Percentiles rank a stretch among this genome's conserved stretches.
phyloP scores from a whole-genome alignment of 2,888 invertebrate genomes.

The Erannis defoliaria region DNA sequence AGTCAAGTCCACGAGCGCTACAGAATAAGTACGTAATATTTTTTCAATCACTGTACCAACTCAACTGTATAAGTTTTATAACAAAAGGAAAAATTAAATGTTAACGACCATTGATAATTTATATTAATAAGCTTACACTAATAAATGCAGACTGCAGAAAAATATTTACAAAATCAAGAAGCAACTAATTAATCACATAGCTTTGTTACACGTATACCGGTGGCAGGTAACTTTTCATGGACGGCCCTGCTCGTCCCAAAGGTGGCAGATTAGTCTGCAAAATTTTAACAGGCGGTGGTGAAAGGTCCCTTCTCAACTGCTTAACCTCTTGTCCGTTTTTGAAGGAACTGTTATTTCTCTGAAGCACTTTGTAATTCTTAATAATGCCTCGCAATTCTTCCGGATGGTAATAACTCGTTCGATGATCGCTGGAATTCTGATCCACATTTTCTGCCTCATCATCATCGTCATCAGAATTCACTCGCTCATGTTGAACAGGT shows the following conservation, averaged over 20 bases:
- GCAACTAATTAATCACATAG: conserved; percentile 69
- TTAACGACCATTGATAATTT: conserved; percentile 17
- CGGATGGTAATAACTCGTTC: conserved; percentile 59
- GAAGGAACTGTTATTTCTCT: conserved; percentile 66
- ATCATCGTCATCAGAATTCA: conserved; percentile 37
- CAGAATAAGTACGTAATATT: neutral
- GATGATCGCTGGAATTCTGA: conserved; percentile 53
- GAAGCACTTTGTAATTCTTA: conserved; percentile 80
- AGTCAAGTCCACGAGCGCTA: too few relatives aligned
- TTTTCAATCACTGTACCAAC: neutral
- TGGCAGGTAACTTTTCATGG: conserved; percentile 77
- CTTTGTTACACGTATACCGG: conserved; percentile 71
- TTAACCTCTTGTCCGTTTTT: conserved; percentile 57
- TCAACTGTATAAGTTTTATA: neutral
- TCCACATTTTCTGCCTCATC: conserved; percentile 52
- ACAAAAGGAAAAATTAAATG: neutral
- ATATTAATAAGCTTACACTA: conserved; percentile 57
- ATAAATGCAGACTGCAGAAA: conserved; percentile 71
- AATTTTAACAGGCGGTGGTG: conserved; percentile 64
- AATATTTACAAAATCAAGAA: conserved; percentile 68
- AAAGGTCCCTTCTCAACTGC: conserved; percentile 59
- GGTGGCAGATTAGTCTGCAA: conserved; percentile 69
- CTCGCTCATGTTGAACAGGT: conserved; percentile 53
- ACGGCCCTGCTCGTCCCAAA: conserved; percentile 78
- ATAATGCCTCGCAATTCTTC: conserved; percentile 73